phyloP scores from a whole-genome alignment of 1,140 invertebrate genomes.

The Manduca sexta region DNA sequence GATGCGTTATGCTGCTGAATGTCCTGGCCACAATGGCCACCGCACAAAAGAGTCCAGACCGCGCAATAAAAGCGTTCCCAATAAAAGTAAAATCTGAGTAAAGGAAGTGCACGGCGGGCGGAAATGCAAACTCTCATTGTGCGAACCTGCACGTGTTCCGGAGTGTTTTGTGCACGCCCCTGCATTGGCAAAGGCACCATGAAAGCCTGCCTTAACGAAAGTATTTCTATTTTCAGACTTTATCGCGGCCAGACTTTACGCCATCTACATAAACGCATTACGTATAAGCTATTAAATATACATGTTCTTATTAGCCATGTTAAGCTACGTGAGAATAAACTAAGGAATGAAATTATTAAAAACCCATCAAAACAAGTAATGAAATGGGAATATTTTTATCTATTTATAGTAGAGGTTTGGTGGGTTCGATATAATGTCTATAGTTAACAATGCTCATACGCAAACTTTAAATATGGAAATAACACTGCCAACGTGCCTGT shows the following conservation, averaged over 20 bases:
- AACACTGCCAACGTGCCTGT: background rate
- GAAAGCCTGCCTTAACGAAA: constrained; percentile 42
- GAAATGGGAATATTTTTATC: too few species aligned
- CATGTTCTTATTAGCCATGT: too few species aligned
- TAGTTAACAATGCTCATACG: too few species aligned
- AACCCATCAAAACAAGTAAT: too few species aligned
- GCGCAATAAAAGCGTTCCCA: constrained; percentile 53
- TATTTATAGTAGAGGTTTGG: too few species aligned
- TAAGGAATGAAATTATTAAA: too few species aligned
- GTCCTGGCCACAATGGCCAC: constrained; percentile 52
- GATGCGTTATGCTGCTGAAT: constrained; percentile 62
- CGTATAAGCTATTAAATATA: too few species aligned
- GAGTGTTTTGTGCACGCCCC: constrained; percentile 57
- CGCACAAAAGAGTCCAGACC: constrained; percentile 60
- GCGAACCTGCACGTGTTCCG: constrained; percentile 70
- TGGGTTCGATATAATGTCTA: too few species aligned
- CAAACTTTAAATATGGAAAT: too few species aligned
- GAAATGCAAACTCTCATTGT: constrained; percentile 72
- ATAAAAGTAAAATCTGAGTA: constrained; percentile 69
- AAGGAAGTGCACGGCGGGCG: constrained; percentile 69
- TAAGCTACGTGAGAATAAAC: too few species aligned
- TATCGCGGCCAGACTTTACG: background rate
- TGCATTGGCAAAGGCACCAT: constrained; percentile 38
- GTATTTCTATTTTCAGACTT: background rate
- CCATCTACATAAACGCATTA: background rate